Evolutionary conservation across 2,888 invertebrate genomes (phyloP), one percentile per base, ranked within the genome.

Genomic region (Mimas tiliae): DNA sequence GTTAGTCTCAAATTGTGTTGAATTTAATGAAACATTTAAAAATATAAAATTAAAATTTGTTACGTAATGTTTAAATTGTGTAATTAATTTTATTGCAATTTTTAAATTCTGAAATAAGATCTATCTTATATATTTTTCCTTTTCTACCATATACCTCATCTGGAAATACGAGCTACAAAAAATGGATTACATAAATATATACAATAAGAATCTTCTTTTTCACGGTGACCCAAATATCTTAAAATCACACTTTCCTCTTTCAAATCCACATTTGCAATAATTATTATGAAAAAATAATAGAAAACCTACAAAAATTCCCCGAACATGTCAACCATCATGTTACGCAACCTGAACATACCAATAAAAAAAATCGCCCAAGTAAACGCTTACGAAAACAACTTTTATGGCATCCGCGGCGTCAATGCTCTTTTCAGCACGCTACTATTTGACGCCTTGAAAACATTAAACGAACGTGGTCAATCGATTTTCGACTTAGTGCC

Each of bases 401-500:
- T 89, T 87, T 88, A 88, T 80, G 86, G 86, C 82, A 83, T 84
- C 84, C 78, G 77, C 80, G 79, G 75, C 74, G 77, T 77, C 76
- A 81, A 83, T 78, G 79, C 72, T 83, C 81, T 82, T 90, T 90
- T 89, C 91, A 90, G 87, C 74, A 76, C 82, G 80, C 83, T 81
- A 85, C 82, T 87, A 85, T 83, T 88, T 85, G 83, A 86, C 87
- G 85, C 86, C 86, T 87, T 87, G 87, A 91, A 91, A 93, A 92
- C 89, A 90, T 87, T 88, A 83, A 81, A 65, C 82, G 81, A 86
- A 27, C 27, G 27, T 77, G 80, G 82, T 84, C 85, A 89, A 93
- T 93, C 92, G 93, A 93, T 93, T 92, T 90, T 90, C 63, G 38
- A 51, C 81, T 82, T 80, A 81, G 71, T 75, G 76, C 69, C 77